Base-by-base conservation (phyloP, 2,797 vertebrate genomes). In the Bothrops alternatus region DNA sequence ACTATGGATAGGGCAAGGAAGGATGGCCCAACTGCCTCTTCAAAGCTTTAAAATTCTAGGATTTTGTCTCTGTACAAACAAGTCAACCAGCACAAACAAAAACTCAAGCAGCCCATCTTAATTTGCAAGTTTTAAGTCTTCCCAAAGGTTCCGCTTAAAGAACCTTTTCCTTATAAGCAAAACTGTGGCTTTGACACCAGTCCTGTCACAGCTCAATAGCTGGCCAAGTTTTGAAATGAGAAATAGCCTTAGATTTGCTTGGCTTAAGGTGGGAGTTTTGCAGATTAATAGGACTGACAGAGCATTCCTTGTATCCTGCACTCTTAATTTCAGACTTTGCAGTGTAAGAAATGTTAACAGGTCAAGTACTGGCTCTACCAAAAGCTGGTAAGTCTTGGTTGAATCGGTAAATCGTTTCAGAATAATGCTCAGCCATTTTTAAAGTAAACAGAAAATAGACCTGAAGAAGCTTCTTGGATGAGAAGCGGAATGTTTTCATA, bases 201-300 rank as follows among this genome's bases (percentile, higher is more conserved):
- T 90, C 53, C 85, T 60, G 57, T 63, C 58, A 63, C 90, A 91
- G 65, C 58, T 91, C 65, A 93, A 89, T 78, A 94, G 95, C 93
- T 93, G 94, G 93, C 94, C 96, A 95, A 61, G 90, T 90, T 96
- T 96, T 94, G 95, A 96, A 94, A 93, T 14, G 0, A 96, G 47
- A 93, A 82, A 93, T n/a, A 61, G n/a, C 18, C 56, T 82, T 82
- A 82, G n/a, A 82, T 47, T 88, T 88, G 65, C 90, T 90, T 78
- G 63, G 78, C 23, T 87, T 78, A 90, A 65, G 92, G 20, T 65
- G 92, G 92, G 92, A 90, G 88, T 89, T 91, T 32, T 94, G 88
- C 78, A 91, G 86, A 93, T 94, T 1, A 91, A 93, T 91, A 90
- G 61, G 23, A 32, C 89, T 89, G 94, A 93, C 65, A 61, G 25